Conservation (phyloP, 2,113 vertebrate species). For the Syngnathus floridae region DNA sequence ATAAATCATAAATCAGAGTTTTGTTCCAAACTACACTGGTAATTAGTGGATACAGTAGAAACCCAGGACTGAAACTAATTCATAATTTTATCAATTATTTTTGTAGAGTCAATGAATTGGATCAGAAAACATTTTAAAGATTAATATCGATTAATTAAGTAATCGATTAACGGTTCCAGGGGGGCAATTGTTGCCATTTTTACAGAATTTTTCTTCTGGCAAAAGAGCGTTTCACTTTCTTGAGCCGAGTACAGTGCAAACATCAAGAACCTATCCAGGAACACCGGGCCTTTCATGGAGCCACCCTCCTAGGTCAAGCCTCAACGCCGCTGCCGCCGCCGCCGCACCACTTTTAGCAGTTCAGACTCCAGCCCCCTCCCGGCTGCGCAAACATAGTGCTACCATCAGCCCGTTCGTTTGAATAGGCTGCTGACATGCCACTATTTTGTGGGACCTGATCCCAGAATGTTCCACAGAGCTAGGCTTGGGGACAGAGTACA, state of each 20-base stretch:
- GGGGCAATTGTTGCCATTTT: too few species aligned
- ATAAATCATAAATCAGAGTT: too few species aligned
- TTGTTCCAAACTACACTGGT: too few species aligned
- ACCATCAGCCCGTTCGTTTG: conserved; percentile 72
- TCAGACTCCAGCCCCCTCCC: conserved; percentile 29
- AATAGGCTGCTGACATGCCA: conserved; percentile 76
- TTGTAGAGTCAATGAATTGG: too few species aligned
- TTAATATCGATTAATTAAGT: too few species aligned
- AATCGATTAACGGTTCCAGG: too few species aligned
- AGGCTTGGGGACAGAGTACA: conserved; percentile 60
- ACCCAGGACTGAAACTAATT: too few species aligned
- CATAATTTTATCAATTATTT: too few species aligned
- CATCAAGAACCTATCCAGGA: conserved; percentile 27
- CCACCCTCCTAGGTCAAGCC: conserved; percentile 20
- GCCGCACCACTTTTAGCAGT: conserved; percentile 47
- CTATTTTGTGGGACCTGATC: conserved; percentile 70
- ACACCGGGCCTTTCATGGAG: conserved; percentile 48
- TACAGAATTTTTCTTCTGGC: not conserved
- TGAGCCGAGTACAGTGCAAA: not conserved
- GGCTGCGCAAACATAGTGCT: conserved; percentile 65
- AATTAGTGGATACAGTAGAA: too few species aligned
- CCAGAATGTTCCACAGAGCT: conserved; percentile 72
- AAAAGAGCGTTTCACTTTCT: not conserved
- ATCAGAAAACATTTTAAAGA: too few species aligned
- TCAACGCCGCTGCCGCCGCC: conserved; percentile 13